Conservation (phyloP, 64 coral and sea anemone species). For the Exaiptasia diaphana region DNA sequence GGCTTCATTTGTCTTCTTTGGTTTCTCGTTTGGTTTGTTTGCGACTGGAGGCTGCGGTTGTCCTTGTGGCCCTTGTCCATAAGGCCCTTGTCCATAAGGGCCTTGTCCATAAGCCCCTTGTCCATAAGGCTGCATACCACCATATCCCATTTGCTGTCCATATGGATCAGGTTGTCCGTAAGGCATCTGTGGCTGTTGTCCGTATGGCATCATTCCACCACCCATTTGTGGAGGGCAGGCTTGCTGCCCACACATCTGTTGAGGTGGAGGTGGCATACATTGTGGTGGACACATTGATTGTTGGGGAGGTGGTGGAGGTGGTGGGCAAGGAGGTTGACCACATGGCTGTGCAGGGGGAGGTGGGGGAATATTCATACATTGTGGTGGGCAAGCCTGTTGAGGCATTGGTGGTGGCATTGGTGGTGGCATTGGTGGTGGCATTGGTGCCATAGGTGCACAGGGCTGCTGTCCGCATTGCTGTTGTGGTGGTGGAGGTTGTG, state of each 20-base stretch:
- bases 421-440: conserved; percentile 23
- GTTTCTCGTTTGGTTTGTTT: not conserved
- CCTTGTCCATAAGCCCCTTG: too few species aligned
- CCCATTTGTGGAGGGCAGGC: not conserved
- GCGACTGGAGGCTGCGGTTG: not conserved
- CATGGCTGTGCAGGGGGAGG: not conserved
- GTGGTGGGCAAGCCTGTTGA: not conserved
- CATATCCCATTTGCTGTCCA: not conserved
- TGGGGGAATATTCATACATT: not conserved
- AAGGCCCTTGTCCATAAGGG: too few species aligned
- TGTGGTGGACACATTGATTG: conserved; percentile 7
- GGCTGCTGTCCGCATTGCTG: too few species aligned
- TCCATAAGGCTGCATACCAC: not conserved
- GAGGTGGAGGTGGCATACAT: not conserved
- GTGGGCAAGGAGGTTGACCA: not conserved
- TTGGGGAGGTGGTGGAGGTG: not conserved
- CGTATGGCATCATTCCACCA: not conserved
- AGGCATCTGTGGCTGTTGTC: too few species aligned
- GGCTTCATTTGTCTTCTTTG: not conserved
- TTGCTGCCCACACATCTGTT: not conserved
- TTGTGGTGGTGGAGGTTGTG: conserved; percentile 2
- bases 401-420: not conserved
- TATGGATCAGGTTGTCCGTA: too few species aligned
- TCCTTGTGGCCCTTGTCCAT: too few species aligned
- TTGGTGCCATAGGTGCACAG: conserved; percentile 2